Percentiles rank a stretch among this genome's conserved stretches.
Conservation (phyloP, 2,113 vertebrate species). For the Nannobrachium achirus region DNA sequence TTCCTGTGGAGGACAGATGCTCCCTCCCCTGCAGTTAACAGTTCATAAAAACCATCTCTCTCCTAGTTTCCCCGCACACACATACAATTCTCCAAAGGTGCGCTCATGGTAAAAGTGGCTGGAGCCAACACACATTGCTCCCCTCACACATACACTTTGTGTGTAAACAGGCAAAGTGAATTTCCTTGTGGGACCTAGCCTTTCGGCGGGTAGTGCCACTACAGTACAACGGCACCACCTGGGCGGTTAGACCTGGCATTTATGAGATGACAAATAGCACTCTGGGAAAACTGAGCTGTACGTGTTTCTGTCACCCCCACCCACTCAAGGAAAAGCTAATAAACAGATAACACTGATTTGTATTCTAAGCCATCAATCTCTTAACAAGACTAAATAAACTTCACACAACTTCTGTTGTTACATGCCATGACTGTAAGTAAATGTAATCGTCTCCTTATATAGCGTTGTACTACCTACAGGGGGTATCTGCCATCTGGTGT, state of each 20-base stretch:
- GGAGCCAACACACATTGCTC: conserved; percentile 9
- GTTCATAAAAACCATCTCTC: conserved; percentile 64
- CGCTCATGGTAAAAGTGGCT: conserved; percentile 21
- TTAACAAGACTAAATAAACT: no score
- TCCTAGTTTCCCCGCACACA: conserved; percentile 17
- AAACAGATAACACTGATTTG: no score
- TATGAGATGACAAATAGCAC: conserved; percentile 4
- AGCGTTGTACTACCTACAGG: no score
- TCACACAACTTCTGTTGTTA: no score
- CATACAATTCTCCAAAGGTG: conserved; percentile 21
- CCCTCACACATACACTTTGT: conserved; percentile 23
- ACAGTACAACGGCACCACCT: conserved; percentile 3
- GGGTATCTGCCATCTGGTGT: no score
- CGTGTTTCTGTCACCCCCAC: neutral
- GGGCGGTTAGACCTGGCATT: neutral
- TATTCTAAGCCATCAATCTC: no score
- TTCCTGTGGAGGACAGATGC: conserved; percentile 68
- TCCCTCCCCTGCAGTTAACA: conserved; percentile 67
- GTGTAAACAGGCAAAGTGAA: conserved; percentile 3
- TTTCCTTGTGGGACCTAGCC: conserved; percentile 9
- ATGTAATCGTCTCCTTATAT: no score
- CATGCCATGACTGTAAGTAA: no score
- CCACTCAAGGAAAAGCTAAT: conserved; percentile 6
- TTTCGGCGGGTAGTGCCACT: conserved; percentile 1
- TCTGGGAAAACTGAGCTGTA: neutral